Base-by-base conservation (phyloP, 2,113 vertebrate genomes). In the Hiodon alosoides region DNA sequence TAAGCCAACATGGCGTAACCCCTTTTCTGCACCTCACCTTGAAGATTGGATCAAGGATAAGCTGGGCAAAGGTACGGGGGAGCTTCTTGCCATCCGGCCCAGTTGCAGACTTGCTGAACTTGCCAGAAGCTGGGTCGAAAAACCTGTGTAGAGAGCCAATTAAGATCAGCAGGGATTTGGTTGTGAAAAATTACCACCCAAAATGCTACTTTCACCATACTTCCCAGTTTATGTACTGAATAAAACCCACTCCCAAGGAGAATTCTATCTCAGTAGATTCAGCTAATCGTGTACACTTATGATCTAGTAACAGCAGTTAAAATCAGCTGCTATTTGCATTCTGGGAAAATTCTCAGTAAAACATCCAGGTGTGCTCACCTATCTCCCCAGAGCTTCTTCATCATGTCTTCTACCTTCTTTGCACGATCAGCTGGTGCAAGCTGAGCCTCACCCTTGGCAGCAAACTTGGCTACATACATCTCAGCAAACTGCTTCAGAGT, bases 381-480 rank as follows among this genome's bases (percentile, higher is more conserved):
- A 70, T 97, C 94, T 71, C 97, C 97, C 97, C 96, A 98, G 73
- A 99, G 89, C 80, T 97, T 98, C 89, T 96, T 99, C 96, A 98
- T 98, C 95, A 98, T 96, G 76, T 98, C 96, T 61, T 98, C 96
- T 2, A 98, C 97, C 75, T 99, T 99, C 93, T 94, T 98, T 87
- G 92, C 93, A 58, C 90, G 90, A 76, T 97, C 97, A 0, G 73
- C 79, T 0, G 93, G 11, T 2, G 85, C 80, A 80, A 96, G 76
- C 75, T 94, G 90, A 16, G 90, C 85, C 11, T 96, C 94, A 0
- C 96, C 95, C 82, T 98, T 98, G 71, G 95, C 95, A 5, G 94
- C 91, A 3, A 98, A 98, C 86, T 98, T 98, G 67, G 94, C 91
- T 67, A 95, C 93, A 0, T 98, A 98, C 94, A 97, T 96, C 83